Conservation (phyloP, 2,113 vertebrate genomes). For the Oenanthe oenanthe region DNA sequence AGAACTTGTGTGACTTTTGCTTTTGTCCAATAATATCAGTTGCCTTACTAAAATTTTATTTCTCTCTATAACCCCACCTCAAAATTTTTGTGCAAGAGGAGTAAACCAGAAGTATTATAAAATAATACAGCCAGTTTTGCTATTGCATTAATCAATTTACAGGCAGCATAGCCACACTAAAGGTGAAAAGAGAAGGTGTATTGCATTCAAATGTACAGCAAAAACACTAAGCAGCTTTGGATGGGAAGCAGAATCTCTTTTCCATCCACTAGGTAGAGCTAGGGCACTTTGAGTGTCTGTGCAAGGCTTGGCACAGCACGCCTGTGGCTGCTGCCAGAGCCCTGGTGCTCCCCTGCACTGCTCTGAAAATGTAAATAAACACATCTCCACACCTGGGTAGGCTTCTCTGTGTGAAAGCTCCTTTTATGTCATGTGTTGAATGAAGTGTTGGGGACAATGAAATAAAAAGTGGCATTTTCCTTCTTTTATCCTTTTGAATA, state of each 20-base stretch:
- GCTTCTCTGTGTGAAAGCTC: not conserved
- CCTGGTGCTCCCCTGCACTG: not conserved
- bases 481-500: not conserved
- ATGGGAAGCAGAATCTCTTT: not conserved
- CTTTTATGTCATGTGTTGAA: not conserved
- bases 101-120: not conserved
- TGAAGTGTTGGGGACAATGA: not conserved
- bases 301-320: accelerated
- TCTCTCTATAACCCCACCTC: not conserved
- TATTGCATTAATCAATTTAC: not conserved
- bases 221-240: not conserved
- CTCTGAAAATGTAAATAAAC: not conserved
- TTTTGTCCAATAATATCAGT: not conserved
- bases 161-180: not conserved
- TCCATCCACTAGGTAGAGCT: conserved; percentile 60
- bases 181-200: not conserved
- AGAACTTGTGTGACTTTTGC: accelerated
- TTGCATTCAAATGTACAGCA: not conserved
- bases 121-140: not conserved
- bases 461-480: not conserved
- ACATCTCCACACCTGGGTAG: accelerated
- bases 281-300: not conserved
- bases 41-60: not conserved
- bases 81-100: not conserved
- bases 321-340: not conserved